Conservation (phyloP, 2,797 vertebrate species). For the Ctenopoma kingsleyae region DNA sequence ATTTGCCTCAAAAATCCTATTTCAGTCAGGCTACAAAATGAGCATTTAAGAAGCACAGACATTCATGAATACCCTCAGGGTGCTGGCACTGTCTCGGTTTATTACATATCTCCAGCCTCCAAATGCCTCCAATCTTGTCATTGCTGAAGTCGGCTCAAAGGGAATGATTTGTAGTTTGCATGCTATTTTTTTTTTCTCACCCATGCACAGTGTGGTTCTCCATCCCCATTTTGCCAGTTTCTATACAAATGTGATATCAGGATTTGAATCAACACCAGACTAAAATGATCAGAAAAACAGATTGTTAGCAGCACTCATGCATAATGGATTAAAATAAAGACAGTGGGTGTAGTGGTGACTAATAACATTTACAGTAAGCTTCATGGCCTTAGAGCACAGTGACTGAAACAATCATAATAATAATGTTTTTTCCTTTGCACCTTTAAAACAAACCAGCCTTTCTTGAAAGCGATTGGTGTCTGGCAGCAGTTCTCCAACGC, state of each 20-base stretch:
- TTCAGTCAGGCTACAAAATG: not conserved
- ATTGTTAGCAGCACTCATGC: constrained; percentile 26
- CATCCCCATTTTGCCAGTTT: constrained; percentile 1
- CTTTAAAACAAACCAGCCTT: constrained; percentile 37
- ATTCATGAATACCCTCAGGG: not conserved
- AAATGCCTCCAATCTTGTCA: constrained; percentile 18
- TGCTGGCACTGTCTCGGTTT: not conserved
- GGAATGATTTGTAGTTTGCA: not conserved
- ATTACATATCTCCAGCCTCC: constrained; percentile 8
- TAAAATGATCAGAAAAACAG: constrained; percentile 26
- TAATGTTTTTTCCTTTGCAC: constrained; percentile 4
- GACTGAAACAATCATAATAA: constrained; percentile 14
- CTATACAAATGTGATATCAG: constrained; percentile 19
- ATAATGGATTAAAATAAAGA: constrained; percentile 41
- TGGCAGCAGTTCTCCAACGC: constrained; percentile 2
- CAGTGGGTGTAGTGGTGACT: constrained; percentile 20
- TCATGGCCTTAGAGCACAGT: constrained; percentile 1
- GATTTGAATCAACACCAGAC: constrained; percentile 12
- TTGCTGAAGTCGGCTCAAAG: constrained; percentile 3
- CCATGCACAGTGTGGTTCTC: not conserved
- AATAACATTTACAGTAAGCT: constrained; percentile 12
- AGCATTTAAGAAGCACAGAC: not conserved
- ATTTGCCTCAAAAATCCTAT: not conserved
- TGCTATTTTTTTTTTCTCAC: not conserved
- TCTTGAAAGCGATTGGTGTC: not conserved